These are phyloP conservation scores for Sinocyclocheilus rhinocerous DNA, from an alignment of 2,113 vertebrate species.

Conservation along the genomic window DNA sequence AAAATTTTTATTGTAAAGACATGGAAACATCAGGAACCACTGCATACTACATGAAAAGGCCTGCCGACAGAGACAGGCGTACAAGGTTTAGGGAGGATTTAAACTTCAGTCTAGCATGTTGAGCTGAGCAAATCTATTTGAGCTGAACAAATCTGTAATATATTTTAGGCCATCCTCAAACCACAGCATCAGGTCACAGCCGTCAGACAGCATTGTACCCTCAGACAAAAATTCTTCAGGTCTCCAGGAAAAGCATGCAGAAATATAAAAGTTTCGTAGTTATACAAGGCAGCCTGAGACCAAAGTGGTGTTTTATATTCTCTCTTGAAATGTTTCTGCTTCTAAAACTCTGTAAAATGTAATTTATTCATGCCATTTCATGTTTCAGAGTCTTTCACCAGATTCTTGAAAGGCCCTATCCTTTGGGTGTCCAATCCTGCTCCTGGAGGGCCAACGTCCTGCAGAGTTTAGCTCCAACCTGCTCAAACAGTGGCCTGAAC, in stretches of 20 bases:
- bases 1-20: not conserved
- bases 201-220: not conserved
- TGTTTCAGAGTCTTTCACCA: not conserved
- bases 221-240: not conserved
- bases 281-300: not conserved
- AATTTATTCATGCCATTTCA: not conserved
- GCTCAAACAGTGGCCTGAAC: not conserved
- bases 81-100: not conserved
- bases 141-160: conserved; percentile 2
- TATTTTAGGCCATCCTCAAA: not conserved
- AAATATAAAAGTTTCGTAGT: not conserved
- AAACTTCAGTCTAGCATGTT: not conserved
- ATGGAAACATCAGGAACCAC: not conserved
- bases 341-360: not conserved
- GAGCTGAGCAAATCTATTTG: not conserved
- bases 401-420: not conserved
- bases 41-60: not conserved
- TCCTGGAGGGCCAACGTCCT: not conserved
- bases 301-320: not conserved
- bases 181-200: not conserved
- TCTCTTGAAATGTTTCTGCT: not conserved
- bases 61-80: not conserved
- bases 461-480: not conserved
- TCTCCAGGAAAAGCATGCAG: not conserved
- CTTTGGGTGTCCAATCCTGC: not conserved